Evolutionary conservation across 1,140 invertebrate species (phyloP), one percentile per base, ranked within the genome.

Genomic region (Onthophagus taurus): DNA sequence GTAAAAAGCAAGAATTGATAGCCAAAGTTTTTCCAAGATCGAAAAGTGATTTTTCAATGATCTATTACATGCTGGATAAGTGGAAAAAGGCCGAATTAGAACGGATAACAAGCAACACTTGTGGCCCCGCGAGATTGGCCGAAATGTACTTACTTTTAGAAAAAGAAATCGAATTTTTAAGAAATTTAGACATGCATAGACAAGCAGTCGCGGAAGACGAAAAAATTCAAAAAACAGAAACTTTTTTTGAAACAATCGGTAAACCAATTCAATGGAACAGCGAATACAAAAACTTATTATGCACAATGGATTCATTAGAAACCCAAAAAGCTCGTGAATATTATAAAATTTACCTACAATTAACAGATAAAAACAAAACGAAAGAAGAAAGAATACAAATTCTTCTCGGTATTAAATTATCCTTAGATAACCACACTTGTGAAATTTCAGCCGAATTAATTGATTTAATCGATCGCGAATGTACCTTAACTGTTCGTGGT

Each of bases 241-340:
- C 66, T 33, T 76, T 81, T 54, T 62, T 84, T 9, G 71, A 72
- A 43, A 65, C 68, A 49, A 73, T 80, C 45, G 78, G 77, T 6
- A 70, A 72, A 45, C 72, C 80, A 0, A 61, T 77, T 1, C 63
- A 65, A 20, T 83, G 80, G 78, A 70, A 65, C 35, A 72, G 73
- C 21, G 66, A 68, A 18, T 63, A 63, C 36, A 76, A 76, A 43
- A 72, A 71, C 1, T 68, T 71, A 30, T n/a, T 19, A 31, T 67
- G 81, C 7, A 65, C 72, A 21, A 77, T 83, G 75, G 70, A 80
- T 26, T 81, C 78, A 4, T 45, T 79, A 26, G 77, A 75, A 58
- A 75, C 72, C 24, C 80, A 82, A 58, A 73, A 72, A 53, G 79
- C 78, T 6, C 68, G 69, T 9, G 72, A 77, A 50, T 69, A 75